Percentiles rank a stretch among this genome's conserved stretches.
Conservation (phyloP, 2,113 vertebrate genomes). For the Talpa occidentalis region DNA sequence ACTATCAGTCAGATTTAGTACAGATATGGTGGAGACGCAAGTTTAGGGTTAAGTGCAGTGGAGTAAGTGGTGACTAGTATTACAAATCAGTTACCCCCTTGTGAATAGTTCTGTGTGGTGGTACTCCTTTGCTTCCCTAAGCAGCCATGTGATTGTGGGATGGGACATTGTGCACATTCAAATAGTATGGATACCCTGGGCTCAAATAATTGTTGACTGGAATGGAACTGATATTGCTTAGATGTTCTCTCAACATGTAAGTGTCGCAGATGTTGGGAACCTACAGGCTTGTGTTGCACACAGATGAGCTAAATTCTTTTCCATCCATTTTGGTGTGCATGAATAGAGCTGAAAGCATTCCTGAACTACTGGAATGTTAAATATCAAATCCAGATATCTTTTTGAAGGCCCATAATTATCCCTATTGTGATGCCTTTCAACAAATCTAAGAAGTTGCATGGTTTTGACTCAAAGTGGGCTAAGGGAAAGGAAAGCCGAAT, state of each 20-base stretch:
- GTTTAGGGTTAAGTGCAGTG: background rate
- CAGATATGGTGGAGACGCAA: background rate
- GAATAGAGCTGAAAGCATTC: slow-evolving; percentile 39
- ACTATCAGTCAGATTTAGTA: background rate
- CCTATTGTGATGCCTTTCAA: slow-evolving; percentile 15
- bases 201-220: background rate
- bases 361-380: background rate
- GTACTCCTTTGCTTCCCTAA: background rate
- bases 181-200: background rate
- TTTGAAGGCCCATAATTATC: slow-evolving; percentile 1
- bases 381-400: slow-evolving; percentile 46
- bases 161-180: background rate
- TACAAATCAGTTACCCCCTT: background rate
- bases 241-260: background rate
- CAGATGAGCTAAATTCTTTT: background rate
- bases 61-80: background rate
- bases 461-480: slow-evolving; percentile 23
- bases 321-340: background rate
- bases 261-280: background rate
- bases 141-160: background rate
- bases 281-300: background rate
- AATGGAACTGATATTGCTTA: background rate
- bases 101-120: background rate
- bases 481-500: background rate
- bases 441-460: background rate